phyloP scores from a whole-genome alignment of 2,113 vertebrate species.

The Numenius arquata region DNA sequence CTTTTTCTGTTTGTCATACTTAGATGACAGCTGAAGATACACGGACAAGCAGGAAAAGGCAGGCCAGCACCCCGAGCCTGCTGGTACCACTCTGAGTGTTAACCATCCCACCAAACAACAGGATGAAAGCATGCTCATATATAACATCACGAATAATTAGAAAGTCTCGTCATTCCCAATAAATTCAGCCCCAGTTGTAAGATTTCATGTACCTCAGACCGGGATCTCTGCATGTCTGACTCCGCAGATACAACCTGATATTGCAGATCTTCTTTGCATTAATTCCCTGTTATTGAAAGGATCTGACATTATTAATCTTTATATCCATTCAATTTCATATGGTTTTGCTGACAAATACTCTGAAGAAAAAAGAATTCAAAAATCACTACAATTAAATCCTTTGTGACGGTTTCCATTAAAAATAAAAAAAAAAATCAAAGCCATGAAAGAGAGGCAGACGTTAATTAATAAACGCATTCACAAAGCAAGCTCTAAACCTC shows the following conservation, averaged over 20 bases:
- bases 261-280: background rate
- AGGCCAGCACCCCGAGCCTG: background rate
- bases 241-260: background rate
- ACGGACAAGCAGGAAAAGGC: background rate
- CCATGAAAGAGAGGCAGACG: background rate
- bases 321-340: background rate
- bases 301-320: background rate
- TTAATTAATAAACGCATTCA: background rate
- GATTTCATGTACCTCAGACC: background rate
- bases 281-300: background rate
- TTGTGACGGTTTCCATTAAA: background rate
- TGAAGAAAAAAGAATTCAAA: background rate
- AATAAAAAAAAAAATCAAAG: background rate
- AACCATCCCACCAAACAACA: background rate
- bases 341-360: background rate
- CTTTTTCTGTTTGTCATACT: background rate
- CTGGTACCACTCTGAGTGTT: background rate
- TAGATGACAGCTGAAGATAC: background rate
- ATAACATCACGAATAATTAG: background rate
- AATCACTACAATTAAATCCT: background rate
- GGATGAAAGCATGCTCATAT: background rate
- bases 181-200: background rate
- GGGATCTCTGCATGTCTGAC: background rate
- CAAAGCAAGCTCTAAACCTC: constrained; percentile 2
- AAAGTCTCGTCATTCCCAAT: background rate